These are phyloP conservation scores for Sebastiscus tertius DNA, from an alignment of 2,797 vertebrate species.

Conservation along the genomic window DNA sequence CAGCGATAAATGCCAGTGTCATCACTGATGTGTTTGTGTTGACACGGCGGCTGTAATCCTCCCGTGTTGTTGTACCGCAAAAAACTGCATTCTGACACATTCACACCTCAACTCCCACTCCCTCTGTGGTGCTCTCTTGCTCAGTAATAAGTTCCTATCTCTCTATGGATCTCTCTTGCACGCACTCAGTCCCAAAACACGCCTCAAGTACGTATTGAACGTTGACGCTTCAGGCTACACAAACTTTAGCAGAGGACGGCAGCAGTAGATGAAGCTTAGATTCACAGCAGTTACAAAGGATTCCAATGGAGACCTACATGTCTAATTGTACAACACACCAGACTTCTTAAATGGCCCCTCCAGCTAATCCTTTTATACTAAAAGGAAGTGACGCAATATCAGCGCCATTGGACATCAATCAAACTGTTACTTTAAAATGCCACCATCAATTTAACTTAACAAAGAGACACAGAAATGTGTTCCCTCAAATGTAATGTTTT, in stretches of 20 bases:
- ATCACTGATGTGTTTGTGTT: neutral
- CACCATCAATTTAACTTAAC: neutral
- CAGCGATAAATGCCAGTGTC: neutral
- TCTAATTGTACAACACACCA: neutral
- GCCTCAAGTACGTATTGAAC: neutral
- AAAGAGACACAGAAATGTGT: neutral
- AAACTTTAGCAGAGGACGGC: neutral
- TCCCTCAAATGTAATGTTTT: neutral
- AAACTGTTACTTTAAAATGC: neutral
- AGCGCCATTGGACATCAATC: neutral
- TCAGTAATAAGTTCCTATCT: neutral
- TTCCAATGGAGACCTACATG: neutral
- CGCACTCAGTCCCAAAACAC: neutral
- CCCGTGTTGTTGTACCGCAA: neutral
- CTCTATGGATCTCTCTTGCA: neutral
- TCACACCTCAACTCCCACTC: neutral
- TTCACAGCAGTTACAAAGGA: neutral
- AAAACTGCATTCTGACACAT: neutral
- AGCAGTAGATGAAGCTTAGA: neutral
- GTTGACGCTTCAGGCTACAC: neutral
- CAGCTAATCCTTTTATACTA: neutral
- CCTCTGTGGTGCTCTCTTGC: neutral
- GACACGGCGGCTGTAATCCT: conserved; percentile 1
- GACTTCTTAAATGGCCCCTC: neutral
- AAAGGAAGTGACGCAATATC: neutral